Percentiles rank a stretch among this genome's conserved stretches.
phyloP scores from a whole-genome alignment of 2,888 invertebrate species.

The Azorinus chamasolen region DNA sequence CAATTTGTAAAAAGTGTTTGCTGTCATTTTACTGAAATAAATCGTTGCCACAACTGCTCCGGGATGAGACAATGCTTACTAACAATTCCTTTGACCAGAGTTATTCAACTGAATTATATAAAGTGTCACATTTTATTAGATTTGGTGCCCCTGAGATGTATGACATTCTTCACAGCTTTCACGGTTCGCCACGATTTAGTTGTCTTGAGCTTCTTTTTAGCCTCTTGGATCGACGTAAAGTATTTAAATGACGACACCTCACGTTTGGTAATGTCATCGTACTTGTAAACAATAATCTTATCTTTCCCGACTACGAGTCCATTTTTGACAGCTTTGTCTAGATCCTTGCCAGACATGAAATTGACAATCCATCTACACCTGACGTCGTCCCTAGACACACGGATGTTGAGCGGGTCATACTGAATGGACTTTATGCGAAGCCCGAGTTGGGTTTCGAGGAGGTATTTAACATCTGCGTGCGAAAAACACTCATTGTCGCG shows the following conservation, averaged over 20 bases:
- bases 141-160: no score
- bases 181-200: conserved; percentile 8
- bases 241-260: conserved; percentile 47
- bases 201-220: conserved; percentile 31
- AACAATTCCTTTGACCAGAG: no score
- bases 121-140: no score
- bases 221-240: conserved; percentile 29
- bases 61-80: no score
- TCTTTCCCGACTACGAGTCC: conserved; percentile 60
- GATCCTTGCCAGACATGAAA: conserved; percentile 33
- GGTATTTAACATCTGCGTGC: conserved; percentile 61
- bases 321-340: conserved; percentile 41
- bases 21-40: no score
- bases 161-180: no score
- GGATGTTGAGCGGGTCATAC: conserved; percentile 62
- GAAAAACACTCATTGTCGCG: conserved; percentile 64
- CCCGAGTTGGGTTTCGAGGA: conserved; percentile 46
- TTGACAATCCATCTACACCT: conserved; percentile 65
- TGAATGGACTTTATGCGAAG: conserved; percentile 46
- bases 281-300: conserved; percentile 55
- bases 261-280: conserved; percentile 52
- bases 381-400: conserved; percentile 45
- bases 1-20: no score
- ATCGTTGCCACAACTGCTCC: no score
- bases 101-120: no score